Base-by-base conservation (phyloP, 2,797 vertebrate genomes). In the Philypnodon macrostomus region DNA sequence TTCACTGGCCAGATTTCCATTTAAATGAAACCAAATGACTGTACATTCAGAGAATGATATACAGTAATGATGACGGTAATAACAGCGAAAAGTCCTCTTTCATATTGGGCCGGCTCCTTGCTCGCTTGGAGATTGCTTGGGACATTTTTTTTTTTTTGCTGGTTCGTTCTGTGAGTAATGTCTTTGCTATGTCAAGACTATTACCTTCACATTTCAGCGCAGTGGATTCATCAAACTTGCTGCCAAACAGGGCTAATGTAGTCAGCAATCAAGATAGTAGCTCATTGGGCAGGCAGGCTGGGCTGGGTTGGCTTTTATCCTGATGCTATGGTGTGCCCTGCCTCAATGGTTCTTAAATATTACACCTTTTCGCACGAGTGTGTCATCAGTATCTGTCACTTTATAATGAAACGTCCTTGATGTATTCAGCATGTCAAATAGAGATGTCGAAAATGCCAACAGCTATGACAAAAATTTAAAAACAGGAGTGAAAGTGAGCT, bases 11-110 rank as follows among this genome's bases (percentile, higher is more conserved):
- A 80, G 79, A 90, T 90, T 91, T 91, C 87, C 87, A 91, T 90
- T 88, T 90, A 89, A 91, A 91, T 91, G 84, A 89, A 90, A 85
- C 80, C 82, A 88, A 89, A 90, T 81, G 83, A 82, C 83, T 75
- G 65, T 79, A 85, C 82, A 86, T 77, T 85, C 75, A 67, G 68
- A 72, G n/a, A 79, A 80, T 88, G 86, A 89, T 88, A 83, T 87
- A 87, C 76, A 79, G 83, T 85, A 81, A 83, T 84, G 77, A 81
- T 77, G 75, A 76, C 70, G 76, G 85, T 87, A 84, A 88, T 88
- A 85, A 87, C 86, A 84, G 65, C 58, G n/a, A n/a, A 69, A 75
- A 78, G 72, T 70, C 67, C 53, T 68, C 47, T 61, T 82, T 80
- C 75, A 64, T 80, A 70, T 66, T 53, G 53, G 79, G n/a, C 62